Percentiles rank a stretch among this genome's conserved stretches.
These are phyloP conservation scores for Podarcis lilfordi DNA, from an alignment of 2,797 vertebrate genomes.

Conservation along the genomic window DNA sequence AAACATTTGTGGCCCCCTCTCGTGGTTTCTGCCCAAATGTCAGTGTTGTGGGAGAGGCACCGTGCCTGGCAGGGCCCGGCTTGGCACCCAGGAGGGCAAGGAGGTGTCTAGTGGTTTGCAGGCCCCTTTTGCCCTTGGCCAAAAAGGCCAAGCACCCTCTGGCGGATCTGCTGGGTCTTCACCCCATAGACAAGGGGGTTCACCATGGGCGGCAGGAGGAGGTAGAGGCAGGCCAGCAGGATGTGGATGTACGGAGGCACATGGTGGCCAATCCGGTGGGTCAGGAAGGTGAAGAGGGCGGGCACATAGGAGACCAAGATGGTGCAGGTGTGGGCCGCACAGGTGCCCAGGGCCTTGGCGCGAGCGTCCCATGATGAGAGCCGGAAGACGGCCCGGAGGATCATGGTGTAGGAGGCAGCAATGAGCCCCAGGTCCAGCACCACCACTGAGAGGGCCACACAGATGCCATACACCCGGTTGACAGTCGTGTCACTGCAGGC, in stretches of 20 bases:
- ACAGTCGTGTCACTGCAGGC: constrained; percentile 62
- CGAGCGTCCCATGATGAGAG: constrained; percentile 63
- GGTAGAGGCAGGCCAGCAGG: constrained; percentile 55
- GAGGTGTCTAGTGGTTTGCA: too few relatives aligned
- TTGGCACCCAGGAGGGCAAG: too few relatives aligned
- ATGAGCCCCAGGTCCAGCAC: constrained; percentile 68
- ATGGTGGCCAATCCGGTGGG: constrained; percentile 42
- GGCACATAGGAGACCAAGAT: constrained; percentile 73
- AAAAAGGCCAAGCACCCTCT: not conserved
- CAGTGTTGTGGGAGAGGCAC: too few relatives aligned
- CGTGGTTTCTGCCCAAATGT: too few relatives aligned
- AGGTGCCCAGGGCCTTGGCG: constrained; percentile 75
- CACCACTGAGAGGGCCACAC: too few relatives aligned
- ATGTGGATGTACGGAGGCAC: constrained; percentile 50
- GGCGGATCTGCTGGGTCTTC: constrained; percentile 63
- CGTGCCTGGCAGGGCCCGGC: too few relatives aligned
- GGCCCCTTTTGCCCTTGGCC: too few relatives aligned
- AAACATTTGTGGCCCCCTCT: too few relatives aligned
- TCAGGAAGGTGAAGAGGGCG: constrained; percentile 55
- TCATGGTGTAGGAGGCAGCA: constrained; percentile 72
- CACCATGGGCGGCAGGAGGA: constrained; percentile 63
- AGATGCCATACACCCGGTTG: constrained; percentile 73
- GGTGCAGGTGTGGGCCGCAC: constrained; percentile 69
- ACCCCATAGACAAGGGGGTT: constrained; percentile 70
- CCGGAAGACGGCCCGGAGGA: constrained; percentile 70